Evolutionary conservation across 2,888 invertebrate species (phyloP), one percentile per base, ranked within the genome.

Genomic region (Tenthredo mesomela): DNA sequence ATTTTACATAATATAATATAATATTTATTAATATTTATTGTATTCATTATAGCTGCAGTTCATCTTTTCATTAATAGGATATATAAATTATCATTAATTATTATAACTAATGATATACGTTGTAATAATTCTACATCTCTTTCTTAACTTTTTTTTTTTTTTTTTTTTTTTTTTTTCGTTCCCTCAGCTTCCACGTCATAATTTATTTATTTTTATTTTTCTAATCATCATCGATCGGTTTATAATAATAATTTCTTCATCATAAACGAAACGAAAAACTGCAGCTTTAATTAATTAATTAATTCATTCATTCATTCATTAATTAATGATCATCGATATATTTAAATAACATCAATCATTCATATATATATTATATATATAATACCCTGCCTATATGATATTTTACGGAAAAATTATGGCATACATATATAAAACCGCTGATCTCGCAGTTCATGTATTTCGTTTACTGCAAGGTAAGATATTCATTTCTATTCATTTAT

Each of bases 391-490:
- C 2, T 7, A 54, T 54, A 54, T n/a, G n/a, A 54, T 54, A 54
- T 54, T n/a, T 54, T 54, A 54, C 54, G 61, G 10, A 10, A 47
- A 47, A 61, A 33, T 2, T 25, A 25, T 61, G 61, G 25, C 25
- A 61, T n/a, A 61, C 0, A 21, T 25, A 29, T 29, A 29, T 29
- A 29, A 61, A 61, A 25, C 61, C 61, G 25, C 9, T 12, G 61
- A 61, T 61, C 61, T 25, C 18, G 5, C 61, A 61, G 61, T 61
- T 61, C 61, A 61, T 61, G 61, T 61, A 61, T 61, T 61, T 61
- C 61, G 25, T 61, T 61, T 61, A 50, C n/a, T 25, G 21, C 61
- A 61, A 61, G 61, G 61, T 61, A 61, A 61, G 61, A 61, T 61
- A 61, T 61, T 61, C 21, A 61, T 61, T 25, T 25, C 12, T 61